Base-by-base conservation (phyloP, 2,888 invertebrate genomes). In the Mythimna ferrago region DNA sequence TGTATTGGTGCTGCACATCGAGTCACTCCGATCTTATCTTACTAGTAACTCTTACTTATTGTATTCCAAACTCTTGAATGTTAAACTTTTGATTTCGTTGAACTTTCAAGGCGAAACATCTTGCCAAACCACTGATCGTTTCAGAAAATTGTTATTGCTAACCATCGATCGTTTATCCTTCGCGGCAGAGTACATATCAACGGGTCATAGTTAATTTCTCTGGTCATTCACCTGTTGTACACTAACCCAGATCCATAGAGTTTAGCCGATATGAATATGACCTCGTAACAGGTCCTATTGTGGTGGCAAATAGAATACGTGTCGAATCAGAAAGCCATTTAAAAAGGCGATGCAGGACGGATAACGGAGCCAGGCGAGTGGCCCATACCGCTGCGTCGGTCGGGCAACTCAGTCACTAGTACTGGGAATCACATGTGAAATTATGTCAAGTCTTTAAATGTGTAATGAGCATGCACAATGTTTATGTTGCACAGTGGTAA, bases 291-390 rank as follows among this genome's bases (percentile, higher is more conserved):
- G 86, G 91, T 92, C 91, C 94, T 91, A 94, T 94, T 95, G 95
- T 94, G 87, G 89, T 78, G 78, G 81, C 90, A 90, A 90, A 92
- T 92, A 90, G 91, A 91, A 92, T 93, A 94, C 94, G 95, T 95
- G 94, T 93, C 96, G 94, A 96, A 96, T 96, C 93, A 90, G 93
- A 93, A 93, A 92, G 89, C 89, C 87, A 87, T 93, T 94, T 89
- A 92, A 95, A 93, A 95, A 93, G 96, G 95, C 90, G 92, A 96
- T 94, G 93, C 93, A 84, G 96, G 94, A 89, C 96, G 84, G 80
- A 66, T 96, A 96, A 95, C 96, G 96, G 96, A 81, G 80, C 81
- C 35, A 60, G 81, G 71, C 81, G 86, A 83, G 86, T 82, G 58
- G 61, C 74, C 77, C 81, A 82, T 84, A 87, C 86, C 86, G 87